Evolutionary conservation across 2,113 vertebrate species (phyloP), one percentile per base, ranked within the genome.

Genomic region (Mola mola): DNA sequence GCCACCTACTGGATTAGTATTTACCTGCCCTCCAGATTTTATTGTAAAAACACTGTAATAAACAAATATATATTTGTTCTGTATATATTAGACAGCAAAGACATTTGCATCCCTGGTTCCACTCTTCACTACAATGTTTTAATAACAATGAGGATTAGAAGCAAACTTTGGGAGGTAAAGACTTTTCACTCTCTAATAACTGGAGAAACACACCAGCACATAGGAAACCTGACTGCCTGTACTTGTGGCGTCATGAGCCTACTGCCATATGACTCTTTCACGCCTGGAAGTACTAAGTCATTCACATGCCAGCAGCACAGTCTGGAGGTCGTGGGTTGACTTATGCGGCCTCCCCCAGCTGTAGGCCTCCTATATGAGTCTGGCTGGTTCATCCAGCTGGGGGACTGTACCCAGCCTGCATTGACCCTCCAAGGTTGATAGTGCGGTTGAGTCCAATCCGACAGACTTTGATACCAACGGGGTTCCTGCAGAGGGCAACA

Each of bases 1-100:
- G 84, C 84, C 84, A 81, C 78, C 84, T 86, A 75, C 81, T 86
- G 84, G 84, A 79, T 68, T 58, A 62, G 43, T 70, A 31, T 72
- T 70, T 69, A 64, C 13, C 55, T 81, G 40, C 33, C 57, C 40
- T 70, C 8, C n/a, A 28, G 21, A 37, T 9, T 62, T n/a, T 16
- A 53, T 37, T 37, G 20, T 1, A 11, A 11, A 11, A 24, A n/a
- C 51, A 41, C 31, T 21, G 9, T 19, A 28, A 28, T 28, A 28
- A 28, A 28, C n/a, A 11, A 5, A 33, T 6, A 13, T 26, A 12
- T n/a, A 59, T 43, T 25, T 60, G 4, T 40, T 36, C 12, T 60
- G 24, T 59, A 15, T 3, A 21, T 57, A 8, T 44, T 48, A 24
- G 2, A 25, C 9, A 52, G 5, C 1, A 6, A 53, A 25, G 41